These are phyloP conservation scores for Cyclopterus lumpus DNA, from an alignment of 2,797 vertebrate species.

Conservation along the genomic window DNA sequence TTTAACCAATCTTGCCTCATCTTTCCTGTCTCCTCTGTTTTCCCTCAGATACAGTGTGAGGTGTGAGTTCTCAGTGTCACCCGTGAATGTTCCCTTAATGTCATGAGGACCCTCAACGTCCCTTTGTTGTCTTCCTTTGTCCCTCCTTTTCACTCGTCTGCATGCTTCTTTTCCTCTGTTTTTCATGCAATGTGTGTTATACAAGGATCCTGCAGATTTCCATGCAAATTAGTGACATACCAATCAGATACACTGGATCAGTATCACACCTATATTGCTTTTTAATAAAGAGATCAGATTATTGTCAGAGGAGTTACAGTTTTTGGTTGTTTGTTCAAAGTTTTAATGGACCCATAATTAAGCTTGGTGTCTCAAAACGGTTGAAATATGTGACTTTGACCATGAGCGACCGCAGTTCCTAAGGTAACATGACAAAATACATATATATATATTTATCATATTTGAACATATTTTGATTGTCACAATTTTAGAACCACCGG, in stretches of 20 bases:
- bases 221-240: neutral
- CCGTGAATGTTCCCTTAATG: constrained; percentile 50
- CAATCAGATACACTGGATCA: neutral
- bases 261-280: neutral
- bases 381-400: neutral
- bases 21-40: constrained; percentile 53
- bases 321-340: constrained; percentile 3
- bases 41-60: constrained; percentile 31
- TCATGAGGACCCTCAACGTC: constrained; percentile 36
- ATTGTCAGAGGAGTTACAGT: neutral
- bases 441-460: too few species aligned
- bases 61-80: constrained; percentile 35
- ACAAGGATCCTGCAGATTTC: neutral
- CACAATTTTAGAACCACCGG: neutral
- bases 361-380: neutral
- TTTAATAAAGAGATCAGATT: neutral
- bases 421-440: too few species aligned
- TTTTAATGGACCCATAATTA: neutral
- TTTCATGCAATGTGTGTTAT: constrained; percentile 6
- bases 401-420: fast-evolving
- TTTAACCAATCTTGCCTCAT: constrained; percentile 68
- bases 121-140: constrained; percentile 16
- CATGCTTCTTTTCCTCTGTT: constrained; percentile 4
- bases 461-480: too few species aligned
- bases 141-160: neutral